These are phyloP conservation scores for Beroe forskalii DNA, from an alignment of 37 sponge, comb jelly and placozoan genomes.

Conservation along the genomic window DNA sequence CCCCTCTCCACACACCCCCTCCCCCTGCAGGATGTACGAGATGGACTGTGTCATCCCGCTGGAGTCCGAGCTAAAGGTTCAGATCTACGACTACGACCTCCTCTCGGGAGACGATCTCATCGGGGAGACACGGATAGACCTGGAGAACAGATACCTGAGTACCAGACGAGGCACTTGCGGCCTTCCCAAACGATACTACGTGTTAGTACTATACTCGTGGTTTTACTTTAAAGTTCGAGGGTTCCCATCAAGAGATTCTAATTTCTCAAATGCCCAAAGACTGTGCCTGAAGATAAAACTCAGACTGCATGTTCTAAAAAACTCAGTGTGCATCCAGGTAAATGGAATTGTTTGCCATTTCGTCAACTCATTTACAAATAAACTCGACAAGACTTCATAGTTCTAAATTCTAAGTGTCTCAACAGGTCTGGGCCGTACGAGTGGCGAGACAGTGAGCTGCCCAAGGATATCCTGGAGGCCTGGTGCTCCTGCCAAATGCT, in stretches of 20 bases:
- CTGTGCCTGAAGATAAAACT: no score
- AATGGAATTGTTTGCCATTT: no score
- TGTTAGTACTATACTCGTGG: constrained; percentile 65
- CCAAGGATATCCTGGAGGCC: constrained; percentile 67
- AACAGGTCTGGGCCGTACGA: constrained; percentile 65
- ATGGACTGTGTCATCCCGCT: constrained; percentile 63
- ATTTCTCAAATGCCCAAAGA: no score
- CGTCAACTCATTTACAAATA: no score
- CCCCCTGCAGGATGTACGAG: constrained; percentile 69
- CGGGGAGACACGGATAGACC: constrained; percentile 69
- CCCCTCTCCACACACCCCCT: no score
- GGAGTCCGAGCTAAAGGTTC: constrained; percentile 66
- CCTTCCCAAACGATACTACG: constrained; percentile 68
- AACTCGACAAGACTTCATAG: no score
- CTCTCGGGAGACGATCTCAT: constrained; percentile 70
- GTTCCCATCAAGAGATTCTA: no score
- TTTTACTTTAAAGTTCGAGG: no score
- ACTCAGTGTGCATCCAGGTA: no score
- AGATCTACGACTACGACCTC: constrained; percentile 70
- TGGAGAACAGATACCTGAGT: constrained; percentile 71
- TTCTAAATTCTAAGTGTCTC: no score
- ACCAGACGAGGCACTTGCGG: constrained; percentile 69
- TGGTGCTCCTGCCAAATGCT: constrained; percentile 63
- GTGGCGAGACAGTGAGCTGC: constrained; percentile 68
- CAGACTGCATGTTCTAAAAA: no score